These are phyloP conservation scores for Polydrusus tereticollis DNA, from an alignment of 2,888 invertebrate genomes.

Conservation along the genomic window DNA sequence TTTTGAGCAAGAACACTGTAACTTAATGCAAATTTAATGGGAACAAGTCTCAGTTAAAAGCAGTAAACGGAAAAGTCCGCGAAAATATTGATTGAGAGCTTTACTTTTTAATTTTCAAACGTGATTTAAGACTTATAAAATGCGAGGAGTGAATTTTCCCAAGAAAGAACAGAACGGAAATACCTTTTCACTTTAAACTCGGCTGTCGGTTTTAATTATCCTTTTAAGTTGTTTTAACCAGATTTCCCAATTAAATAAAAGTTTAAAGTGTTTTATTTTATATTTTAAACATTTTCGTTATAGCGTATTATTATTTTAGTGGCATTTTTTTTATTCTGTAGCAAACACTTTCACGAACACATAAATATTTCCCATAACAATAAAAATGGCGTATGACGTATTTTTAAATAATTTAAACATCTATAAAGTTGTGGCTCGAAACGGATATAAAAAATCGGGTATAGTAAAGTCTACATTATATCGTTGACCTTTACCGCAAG, in stretches of 20 bases:
- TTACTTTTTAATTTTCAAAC: constrained; percentile 48
- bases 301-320: no score
- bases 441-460: no score
- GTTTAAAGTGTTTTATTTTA: constrained; percentile 20
- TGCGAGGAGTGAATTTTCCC: constrained; percentile 36
- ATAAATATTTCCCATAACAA: no score
- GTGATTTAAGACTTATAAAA: constrained; percentile 47
- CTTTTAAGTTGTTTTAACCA: constrained; percentile 47
- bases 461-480: no score
- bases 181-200: constrained; percentile 42
- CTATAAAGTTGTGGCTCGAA: no score
- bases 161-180: constrained; percentile 34
- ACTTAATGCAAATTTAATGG: constrained; percentile 69
- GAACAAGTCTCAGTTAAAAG: constrained; percentile 22
- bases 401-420: no score
- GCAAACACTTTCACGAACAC: no score
- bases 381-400: no score
- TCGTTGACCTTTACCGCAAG: no score
- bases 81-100: constrained; percentile 35
- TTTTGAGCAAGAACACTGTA: constrained; percentile 65
- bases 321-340: no score
- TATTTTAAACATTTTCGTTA: no score
- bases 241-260: constrained; percentile 43
- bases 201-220: constrained; percentile 49
- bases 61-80: constrained; percentile 24